Base-by-base conservation (phyloP, 2,888 invertebrate species). In the Xanthorhoe designata region DNA sequence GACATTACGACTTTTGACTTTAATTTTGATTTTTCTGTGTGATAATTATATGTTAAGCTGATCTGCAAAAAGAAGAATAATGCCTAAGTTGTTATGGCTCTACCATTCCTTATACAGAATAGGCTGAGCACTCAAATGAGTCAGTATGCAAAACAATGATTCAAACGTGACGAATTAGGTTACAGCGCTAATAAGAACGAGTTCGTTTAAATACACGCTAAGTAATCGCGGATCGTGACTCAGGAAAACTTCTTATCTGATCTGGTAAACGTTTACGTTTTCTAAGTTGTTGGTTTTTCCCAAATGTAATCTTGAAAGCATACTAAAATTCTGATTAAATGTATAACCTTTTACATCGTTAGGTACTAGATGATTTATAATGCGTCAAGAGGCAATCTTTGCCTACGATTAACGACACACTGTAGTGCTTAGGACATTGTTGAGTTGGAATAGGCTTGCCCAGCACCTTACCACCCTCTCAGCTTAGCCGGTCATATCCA, bases 71-170 rank as follows among this genome's bases (percentile, higher is more conserved):
- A 32, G 32, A 2, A 3, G 24, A 3, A 24, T 24, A 24, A 24
- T 7, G 38, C 10, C 13, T 38, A 38, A 2, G 38, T 38, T 38
- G 1, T 38, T 38, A 10, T 53, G 29, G 1, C 13, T 32, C 42
- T 59, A 58, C 4, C 61, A 69, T 1, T 64, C 69, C 63, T 66
- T 32, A 38, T 19, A 18, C 15, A 18, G 53, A 45, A 29, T 60
- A 51, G 56, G 58, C 49, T 50, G 24, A 58, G 57, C 17, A 29
- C 47, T 38, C 53, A 13, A 58, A 64, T 74, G 74, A 72, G 59
- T 72, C 72, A 72, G 67, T 65, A 72, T 68, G 68, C 69, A 69
- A 71, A 70, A 54, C 52, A 64, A 53, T 70, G 70, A 68, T 66
- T 69, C 71, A 69, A 65, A 45, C 57, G 32, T 17, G 35, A 42